Percentiles rank a stretch among this genome's conserved stretches.
Conservation (phyloP, 2,113 vertebrate species). For the Pteropus alecto region DNA sequence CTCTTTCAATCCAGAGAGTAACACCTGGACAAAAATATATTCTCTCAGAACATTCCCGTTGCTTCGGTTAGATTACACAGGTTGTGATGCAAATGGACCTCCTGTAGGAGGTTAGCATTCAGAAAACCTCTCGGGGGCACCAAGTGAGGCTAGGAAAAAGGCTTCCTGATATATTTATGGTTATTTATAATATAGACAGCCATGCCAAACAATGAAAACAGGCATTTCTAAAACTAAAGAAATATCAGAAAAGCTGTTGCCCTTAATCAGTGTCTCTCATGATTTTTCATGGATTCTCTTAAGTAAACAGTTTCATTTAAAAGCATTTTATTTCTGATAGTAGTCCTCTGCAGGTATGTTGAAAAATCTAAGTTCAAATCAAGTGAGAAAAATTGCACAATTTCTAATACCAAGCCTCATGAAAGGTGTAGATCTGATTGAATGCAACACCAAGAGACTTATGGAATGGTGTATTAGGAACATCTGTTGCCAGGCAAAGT, state of each 20-base stretch:
- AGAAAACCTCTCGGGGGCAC: background rate
- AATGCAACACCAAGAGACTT: background rate
- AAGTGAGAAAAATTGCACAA: background rate
- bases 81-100: background rate
- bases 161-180: background rate
- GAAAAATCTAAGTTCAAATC: background rate
- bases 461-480: accelerated
- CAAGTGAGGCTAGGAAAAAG: accelerated
- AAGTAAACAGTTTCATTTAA: background rate
- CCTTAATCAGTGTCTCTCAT: background rate
- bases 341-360: background rate
- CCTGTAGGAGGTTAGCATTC: background rate
- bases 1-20: constrained; percentile 26
- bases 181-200: background rate
- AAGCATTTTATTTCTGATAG: background rate
- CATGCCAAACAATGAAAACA: background rate
- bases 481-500: background rate
- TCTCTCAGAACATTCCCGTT: background rate
- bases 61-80: background rate
- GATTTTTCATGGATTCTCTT: background rate
- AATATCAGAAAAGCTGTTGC: background rate
- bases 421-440: background rate
- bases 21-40: background rate
- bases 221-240: background rate
- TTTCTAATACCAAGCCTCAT: background rate